Conservation (phyloP, 2,113 vertebrate species). For the Amia ocellicauda region DNA sequence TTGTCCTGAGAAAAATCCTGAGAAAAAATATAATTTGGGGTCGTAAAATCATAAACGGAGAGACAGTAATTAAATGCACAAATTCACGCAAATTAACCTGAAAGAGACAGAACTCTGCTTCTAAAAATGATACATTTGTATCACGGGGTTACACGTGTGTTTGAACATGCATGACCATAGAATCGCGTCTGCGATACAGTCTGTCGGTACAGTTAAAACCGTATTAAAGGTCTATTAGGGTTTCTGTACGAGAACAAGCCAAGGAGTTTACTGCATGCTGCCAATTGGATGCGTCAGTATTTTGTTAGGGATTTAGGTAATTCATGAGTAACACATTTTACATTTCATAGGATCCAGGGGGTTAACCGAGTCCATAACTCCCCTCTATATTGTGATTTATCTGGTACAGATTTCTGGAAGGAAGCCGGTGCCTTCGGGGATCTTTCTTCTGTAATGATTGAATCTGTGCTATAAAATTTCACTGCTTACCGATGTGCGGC, state of each 20-base stretch:
- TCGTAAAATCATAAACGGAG: no score
- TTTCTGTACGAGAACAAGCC: neutral
- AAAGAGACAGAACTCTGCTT: no score
- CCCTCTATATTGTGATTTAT: slow-evolving; percentile 11
- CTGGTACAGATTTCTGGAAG: slow-evolving; percentile 20
- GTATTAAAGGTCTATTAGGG: neutral
- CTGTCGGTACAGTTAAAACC: neutral
- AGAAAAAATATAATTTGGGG: no score
- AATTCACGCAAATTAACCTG: no score
- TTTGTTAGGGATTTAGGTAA: neutral
- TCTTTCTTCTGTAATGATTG: slow-evolving; percentile 11
- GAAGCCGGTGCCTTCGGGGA: slow-evolving; percentile 19
- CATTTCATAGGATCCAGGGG: slow-evolving; percentile 11
- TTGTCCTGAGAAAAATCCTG: no score
- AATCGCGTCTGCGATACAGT: neutral
- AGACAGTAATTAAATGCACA: no score
- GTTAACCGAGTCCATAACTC: slow-evolving; percentile 1
- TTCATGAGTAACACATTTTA: slow-evolving; percentile 5
- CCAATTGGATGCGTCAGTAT: neutral
- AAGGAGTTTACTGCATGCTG: neutral
- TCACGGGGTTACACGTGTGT: neutral
- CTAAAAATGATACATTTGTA: neutral
- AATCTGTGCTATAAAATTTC: slow-evolving; percentile 16
- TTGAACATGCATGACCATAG: neutral
- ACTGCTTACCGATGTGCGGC: slow-evolving; percentile 1